These are phyloP conservation scores for Chrysina gloriosa DNA, from an alignment of 2,888 invertebrate genomes.

Conservation along the genomic window DNA sequence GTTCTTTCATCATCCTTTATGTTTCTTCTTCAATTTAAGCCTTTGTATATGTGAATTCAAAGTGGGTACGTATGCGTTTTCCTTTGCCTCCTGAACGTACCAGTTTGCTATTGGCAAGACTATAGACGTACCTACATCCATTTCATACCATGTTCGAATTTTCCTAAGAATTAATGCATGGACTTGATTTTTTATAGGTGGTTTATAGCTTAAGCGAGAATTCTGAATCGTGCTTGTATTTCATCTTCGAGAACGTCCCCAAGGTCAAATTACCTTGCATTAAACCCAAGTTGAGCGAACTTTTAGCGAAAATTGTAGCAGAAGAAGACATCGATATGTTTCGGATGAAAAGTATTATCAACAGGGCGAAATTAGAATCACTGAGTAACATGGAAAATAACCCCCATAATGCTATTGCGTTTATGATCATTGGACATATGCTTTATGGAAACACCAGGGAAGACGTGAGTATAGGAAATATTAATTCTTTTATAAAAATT, in stretches of 20 bases:
- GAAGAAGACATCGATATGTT: conserved; percentile 77
- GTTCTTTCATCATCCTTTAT: too few species aligned
- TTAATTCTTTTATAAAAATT: not conserved
- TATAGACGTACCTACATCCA: too few species aligned
- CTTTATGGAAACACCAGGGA: conserved; percentile 80
- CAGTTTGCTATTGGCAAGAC: too few species aligned
- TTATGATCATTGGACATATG: conserved; percentile 83
- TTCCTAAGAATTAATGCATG: too few species aligned
- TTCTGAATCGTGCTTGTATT: conserved; percentile 75
- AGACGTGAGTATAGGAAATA: conserved; percentile 70
- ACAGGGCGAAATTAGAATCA: conserved; percentile 76
- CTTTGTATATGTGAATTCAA: too few species aligned
- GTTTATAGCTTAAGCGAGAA: conserved; percentile 79
- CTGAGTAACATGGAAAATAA: conserved; percentile 79
- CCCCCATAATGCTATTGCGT: conserved; percentile 82
- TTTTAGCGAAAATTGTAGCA: conserved; percentile 66
- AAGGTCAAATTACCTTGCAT: conserved; percentile 74
- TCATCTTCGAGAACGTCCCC: conserved; percentile 82
- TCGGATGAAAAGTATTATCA: conserved; percentile 78
- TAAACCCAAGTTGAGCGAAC: conserved; percentile 68
- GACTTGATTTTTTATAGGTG: conserved; percentile 71
- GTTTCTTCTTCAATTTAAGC: too few species aligned
- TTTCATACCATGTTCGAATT: too few species aligned
- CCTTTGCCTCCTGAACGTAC: too few species aligned
- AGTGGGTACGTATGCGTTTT: too few species aligned